A percentile compares a stretch with the other conserved stretches of the same genome.
phyloP scores from a whole-genome alignment of 2,888 invertebrate species.

The Adelphocoris suturalis region DNA sequence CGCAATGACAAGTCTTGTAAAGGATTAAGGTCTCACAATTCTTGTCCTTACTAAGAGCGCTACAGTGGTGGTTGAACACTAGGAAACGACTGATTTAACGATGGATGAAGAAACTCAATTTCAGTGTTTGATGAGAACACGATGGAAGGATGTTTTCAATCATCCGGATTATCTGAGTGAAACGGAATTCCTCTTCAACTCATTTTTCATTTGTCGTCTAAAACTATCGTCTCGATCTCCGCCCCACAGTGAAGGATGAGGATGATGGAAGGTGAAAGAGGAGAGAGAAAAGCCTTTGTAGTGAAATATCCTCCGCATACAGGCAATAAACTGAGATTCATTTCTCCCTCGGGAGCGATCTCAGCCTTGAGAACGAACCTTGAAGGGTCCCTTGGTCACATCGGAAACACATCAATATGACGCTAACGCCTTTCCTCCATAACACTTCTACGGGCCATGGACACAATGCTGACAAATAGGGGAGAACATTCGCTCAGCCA shows the following conservation, averaged over 20 bases:
- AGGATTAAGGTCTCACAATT: too few species aligned
- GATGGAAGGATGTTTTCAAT: not conserved
- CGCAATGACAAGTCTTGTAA: too few species aligned
- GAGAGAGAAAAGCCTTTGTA: constrained; percentile 1
- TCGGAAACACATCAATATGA: constrained; percentile 23
- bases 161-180: not conserved
- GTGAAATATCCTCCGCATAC: not conserved
- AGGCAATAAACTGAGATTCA: constrained; percentile 38
- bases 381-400: constrained; percentile 11
- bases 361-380: constrained; percentile 5
- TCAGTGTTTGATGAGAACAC: not conserved
- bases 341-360: not conserved
- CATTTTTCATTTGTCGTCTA: not conserved
- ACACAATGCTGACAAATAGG: too few species aligned
- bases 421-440: not conserved
- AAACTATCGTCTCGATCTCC: too few species aligned
- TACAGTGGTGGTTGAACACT: too few species aligned
- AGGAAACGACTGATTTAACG: too few species aligned
- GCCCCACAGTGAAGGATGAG: not conserved
- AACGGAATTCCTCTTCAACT: not conserved
- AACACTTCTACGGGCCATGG: too few species aligned
- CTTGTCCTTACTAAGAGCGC: too few species aligned
- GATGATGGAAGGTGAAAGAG: not conserved
- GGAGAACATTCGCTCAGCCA: too few species aligned
- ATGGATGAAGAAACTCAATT: too few species aligned